Evolutionary conservation across 2,888 invertebrate genomes (phyloP), one percentile per base, ranked within the genome.

Genomic region (Eristalinus sepulchralis): DNA sequence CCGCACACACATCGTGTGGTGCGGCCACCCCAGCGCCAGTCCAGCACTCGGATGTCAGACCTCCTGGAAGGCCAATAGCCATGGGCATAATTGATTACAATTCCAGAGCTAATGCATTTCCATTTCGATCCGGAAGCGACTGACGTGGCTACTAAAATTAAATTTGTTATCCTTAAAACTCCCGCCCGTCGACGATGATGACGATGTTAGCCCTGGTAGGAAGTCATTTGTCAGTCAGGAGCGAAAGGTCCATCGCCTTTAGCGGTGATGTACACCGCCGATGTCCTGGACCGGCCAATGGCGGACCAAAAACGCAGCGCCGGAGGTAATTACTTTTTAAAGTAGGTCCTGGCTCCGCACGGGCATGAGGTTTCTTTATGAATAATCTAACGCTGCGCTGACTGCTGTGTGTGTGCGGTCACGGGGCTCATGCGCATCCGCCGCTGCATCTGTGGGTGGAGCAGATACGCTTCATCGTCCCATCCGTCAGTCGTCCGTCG

Each of bases 81-180:
- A 67, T 33, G 71, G 47, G 71, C 79, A 79, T 72, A 79, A 79
- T 72, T 79, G 79, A 79, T 72, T 79, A 79, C 71, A 72, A 72
- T 71, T 66, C 72, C 53, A 17, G 34, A 72, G 47, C 79, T 79
- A 79, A 79, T 79, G 79, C 71, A 79, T 66, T 72, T 47, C 53
- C 79, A 79, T 55, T 34, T 47, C 59, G 47, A 71, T 17, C 71
- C 79, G 71, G 79, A 66, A 78, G 59, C 63, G 17, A 78, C 24
- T n/a, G 22, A 17, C 60, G 68, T 53, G 60, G 59, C 68, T 77
- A 62, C 47, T 53, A 63, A 77, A 77, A 70, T 77, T 77, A 57
- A 79, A 66, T 78, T 64, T 33, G 71, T 71, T 79, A 72, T 79
- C 72, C 71, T 79, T 71, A 79, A 79, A 78, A 72, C 47, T 59